Evolutionary conservation across 2,113 vertebrate species (phyloP).

Genomic region (Lepidothrix coronata): DNA sequence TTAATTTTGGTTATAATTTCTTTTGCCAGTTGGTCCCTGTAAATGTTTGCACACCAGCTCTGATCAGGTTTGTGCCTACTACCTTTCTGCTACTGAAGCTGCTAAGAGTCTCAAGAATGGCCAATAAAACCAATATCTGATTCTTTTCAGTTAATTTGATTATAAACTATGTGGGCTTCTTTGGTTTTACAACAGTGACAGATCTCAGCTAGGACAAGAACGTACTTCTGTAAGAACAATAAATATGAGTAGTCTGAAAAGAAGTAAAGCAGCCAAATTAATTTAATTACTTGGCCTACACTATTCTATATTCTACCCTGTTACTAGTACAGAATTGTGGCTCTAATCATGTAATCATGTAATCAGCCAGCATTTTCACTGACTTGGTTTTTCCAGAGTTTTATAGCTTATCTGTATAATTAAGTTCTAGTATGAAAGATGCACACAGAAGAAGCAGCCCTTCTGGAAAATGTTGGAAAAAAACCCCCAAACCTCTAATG

Average conservation of each 20-base stretch:
- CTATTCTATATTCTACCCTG: neutral
- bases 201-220: neutral
- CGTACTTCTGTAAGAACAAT: neutral
- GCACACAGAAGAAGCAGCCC: neutral
- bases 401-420: conserved; percentile 6
- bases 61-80: neutral
- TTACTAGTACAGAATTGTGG: neutral
- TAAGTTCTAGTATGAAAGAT: neutral
- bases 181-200: neutral
- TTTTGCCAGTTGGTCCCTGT: neutral
- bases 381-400: conserved; percentile 10
- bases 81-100: neutral
- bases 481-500: neutral
- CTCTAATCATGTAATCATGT: neutral
- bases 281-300: neutral
- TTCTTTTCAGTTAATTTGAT: neutral
- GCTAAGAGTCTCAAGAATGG: neutral
- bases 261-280: neutral
- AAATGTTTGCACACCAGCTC: neutral
- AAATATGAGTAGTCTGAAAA: neutral
- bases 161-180: neutral
- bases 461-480: neutral
- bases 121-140: neutral
- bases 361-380: conserved; percentile 7
- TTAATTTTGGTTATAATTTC: neutral